Conservation (phyloP, 1,140 invertebrate genomes). For the Philopotamus ludificatus region DNA sequence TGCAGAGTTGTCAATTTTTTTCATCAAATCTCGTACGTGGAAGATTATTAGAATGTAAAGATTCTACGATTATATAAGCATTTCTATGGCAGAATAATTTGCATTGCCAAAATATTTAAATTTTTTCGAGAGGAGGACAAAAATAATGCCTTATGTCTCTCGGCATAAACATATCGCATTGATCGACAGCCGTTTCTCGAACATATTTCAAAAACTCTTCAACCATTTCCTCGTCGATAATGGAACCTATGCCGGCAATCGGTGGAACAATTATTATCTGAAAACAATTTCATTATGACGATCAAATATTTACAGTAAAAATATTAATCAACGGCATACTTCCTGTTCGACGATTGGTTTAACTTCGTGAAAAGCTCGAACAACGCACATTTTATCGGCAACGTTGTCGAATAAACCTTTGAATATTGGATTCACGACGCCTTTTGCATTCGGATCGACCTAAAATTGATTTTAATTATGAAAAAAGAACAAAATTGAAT, state of each 20-base stretch:
- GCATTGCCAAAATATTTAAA: not conserved
- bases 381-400: constrained; percentile 28
- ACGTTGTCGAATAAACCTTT: constrained; percentile 37
- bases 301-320: not conserved
- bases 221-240: constrained; percentile 51
- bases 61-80: not conserved
- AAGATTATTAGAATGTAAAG: no score
- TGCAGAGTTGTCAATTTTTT: no score
- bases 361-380: constrained; percentile 3
- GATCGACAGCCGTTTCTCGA: constrained; percentile 51
- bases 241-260: constrained; percentile 58
- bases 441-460: constrained; percentile 32
- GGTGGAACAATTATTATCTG: constrained; percentile 51
- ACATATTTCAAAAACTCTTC: constrained; percentile 55
- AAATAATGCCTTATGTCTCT: constrained; percentile 61
- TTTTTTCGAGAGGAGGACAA: constrained; percentile 58
- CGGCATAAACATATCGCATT: constrained; percentile 61
- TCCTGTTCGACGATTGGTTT: not conserved
- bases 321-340: not conserved
- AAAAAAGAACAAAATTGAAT: no score
- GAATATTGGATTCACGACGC: constrained; percentile 35
- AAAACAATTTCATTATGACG: constrained; percentile 17
- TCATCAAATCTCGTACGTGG: no score
- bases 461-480: constrained; percentile 1
- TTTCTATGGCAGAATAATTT: not conserved